Base-by-base conservation (phyloP, 1,140 invertebrate species). In the Cephus cinctus region DNA sequence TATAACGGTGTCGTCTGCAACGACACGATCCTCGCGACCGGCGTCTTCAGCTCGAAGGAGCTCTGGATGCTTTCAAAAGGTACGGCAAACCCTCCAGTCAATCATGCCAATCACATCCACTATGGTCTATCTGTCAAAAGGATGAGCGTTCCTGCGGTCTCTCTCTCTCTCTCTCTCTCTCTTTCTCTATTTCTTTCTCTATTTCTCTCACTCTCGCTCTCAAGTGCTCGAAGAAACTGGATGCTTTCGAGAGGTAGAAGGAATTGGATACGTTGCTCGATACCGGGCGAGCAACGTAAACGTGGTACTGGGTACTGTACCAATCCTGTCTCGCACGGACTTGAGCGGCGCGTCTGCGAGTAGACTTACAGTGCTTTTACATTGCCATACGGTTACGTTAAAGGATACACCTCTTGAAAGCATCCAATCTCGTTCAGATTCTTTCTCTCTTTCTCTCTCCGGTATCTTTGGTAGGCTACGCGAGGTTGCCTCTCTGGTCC, bases 41-140 rank as follows among this genome's bases (percentile, higher is more conserved):
- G 95, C 73, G 95, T 98, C 69, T 98, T 98, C 85, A 96, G 94
- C 68, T 97, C 96, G 54, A 92, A 94, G 81, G 95, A 98, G 83
- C 84, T 98, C 67, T 96, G 92, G 90, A 91, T 91, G 78, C 84
- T 96, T 73, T 94, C 92, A 67, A 95, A 94, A 92, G 91, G 92
- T 94, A 86, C 80, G 76, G 69, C 64, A 64, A n/a, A n/a, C n/a
- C n/a, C 35, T 32, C 42, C 18, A 44, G 23, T 44, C 30, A 16
- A 4, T 4, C 5, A 23, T 41, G 32, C 18, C 22, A 22, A 36
- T 18, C 14, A 20, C n/a, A 15, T n/a, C 19, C 19, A 21, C 3
- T 19, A 20, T 39, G n/a, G 18, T 38, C 40, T 49, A 12, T 49
- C 23, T 36, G 19, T 38, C 2, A 30, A 34, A 34, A 34, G 15